Conservation (phyloP, 2,113 vertebrate genomes). For the Xiphophorus maculatus region DNA sequence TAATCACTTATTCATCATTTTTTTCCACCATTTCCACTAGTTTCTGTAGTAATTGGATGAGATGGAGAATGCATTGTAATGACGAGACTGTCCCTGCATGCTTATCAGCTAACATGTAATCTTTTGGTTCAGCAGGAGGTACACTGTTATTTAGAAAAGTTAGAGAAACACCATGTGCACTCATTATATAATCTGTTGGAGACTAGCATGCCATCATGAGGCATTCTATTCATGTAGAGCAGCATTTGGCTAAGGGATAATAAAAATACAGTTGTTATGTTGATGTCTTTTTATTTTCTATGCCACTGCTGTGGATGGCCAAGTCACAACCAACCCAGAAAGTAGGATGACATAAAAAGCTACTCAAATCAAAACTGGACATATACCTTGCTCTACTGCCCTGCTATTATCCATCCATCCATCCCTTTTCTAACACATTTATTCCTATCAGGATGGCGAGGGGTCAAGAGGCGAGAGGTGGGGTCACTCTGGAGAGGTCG, state of each 20-base stretch:
- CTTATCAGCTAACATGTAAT: constrained; percentile 19
- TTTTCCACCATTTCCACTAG: constrained; percentile 26
- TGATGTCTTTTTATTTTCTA: constrained; percentile 24
- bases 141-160: constrained; percentile 31
- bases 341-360: background rate
- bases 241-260: constrained; percentile 31
- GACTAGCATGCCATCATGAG: constrained; percentile 13
- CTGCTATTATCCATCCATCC: too few species aligned
- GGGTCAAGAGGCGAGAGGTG: too few species aligned
- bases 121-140: background rate
- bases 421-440: too few species aligned
- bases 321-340: constrained; percentile 18
- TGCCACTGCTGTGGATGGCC: constrained; percentile 44
- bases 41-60: constrained; percentile 31
- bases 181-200: constrained; percentile 1
- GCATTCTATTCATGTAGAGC: constrained; percentile 22
- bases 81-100: constrained; percentile 12
- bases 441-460: too few species aligned
- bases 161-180: background rate
- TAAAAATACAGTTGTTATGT: constrained; percentile 21
- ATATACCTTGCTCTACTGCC: background rate
- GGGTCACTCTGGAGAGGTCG: too few species aligned
- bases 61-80: constrained; percentile 44
- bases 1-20: constrained; percentile 46
- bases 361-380: background rate